Percentiles rank a stretch among this genome's conserved stretches.
Conservation (phyloP, 2,113 vertebrate species). For the Gila orcuttii region DNA sequence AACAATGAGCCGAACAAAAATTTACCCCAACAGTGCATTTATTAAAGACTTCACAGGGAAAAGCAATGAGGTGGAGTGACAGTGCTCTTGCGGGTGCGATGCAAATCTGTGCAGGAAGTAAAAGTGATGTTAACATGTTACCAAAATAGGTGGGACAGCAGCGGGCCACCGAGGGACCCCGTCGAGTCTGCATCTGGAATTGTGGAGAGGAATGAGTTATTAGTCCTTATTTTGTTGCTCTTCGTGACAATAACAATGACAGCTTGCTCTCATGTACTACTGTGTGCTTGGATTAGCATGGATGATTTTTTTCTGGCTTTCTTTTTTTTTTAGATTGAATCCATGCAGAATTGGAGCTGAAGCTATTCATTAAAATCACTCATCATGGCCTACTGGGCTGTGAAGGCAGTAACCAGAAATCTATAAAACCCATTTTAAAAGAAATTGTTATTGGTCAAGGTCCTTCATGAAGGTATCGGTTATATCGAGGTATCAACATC, state of each 20-base stretch:
- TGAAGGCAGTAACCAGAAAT: neutral
- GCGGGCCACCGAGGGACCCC: neutral
- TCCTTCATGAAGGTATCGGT: neutral
- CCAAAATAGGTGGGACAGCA: neutral
- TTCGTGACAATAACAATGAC: conserved; percentile 12
- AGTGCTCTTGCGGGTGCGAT: conserved; percentile 3
- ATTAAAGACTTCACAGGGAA: neutral
- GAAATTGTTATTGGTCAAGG: neutral
- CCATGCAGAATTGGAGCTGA: conserved; percentile 8
- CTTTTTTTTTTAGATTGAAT: neutral
- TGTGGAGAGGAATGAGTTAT: neutral
- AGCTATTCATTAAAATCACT: neutral
- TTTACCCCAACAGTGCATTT: neutral
- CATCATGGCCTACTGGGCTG: neutral
- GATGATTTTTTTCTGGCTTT: neutral
- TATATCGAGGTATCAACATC: neutral
- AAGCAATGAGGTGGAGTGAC: neutral
- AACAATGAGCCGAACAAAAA: neutral
- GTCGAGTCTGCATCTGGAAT: neutral
- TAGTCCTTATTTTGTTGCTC: neutral
- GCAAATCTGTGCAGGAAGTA: neutral
- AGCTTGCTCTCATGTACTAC: neutral
- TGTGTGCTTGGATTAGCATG: neutral
- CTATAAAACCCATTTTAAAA: neutral
- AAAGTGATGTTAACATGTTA: neutral